Evolutionary conservation across 1,140 invertebrate species (phyloP), one percentile per base, ranked within the genome.

Genomic region (Dreissena polymorpha): DNA sequence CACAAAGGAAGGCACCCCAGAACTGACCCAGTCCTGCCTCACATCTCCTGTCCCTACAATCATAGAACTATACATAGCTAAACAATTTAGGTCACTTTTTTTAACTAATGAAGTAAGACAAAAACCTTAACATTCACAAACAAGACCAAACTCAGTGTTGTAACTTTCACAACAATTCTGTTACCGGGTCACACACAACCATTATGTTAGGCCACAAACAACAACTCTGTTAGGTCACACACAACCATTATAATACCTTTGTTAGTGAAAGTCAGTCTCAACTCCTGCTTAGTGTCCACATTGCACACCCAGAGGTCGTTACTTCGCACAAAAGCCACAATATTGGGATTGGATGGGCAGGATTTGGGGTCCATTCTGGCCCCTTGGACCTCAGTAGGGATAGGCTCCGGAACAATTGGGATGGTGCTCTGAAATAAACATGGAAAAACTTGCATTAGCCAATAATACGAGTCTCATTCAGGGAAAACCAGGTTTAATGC

Each of bases 1-100:
- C 0, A 99, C 97, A 93, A 99, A 99, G 12, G 97, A 98, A 0
- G 98, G 98, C 49, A 97, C 96, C 0, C 98, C 98, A 3, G 97
- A 97, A 90, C 96, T 97, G 0, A 97, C 91, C 16, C 89, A 97
- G 93, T 98, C 97, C 87, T 97, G 96, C 0, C 95, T 94, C 84
- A 97, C 57, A 51, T 63, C 78, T 21, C 78, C 85, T 7, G 82
- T 55, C 75, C 87, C 89, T 90, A 53, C 27, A 85, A 72, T 60
- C 39, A 51, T 12, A 25, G 25, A 39, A 21, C 14, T 3, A 68
- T 16, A n/a, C n/a, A n/a, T n/a, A n/a, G n/a, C n/a, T n/a, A n/a
- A n/a, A 63, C 60, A 39, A 39, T 5, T 39, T 39, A 39, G 39
- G 39, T 2, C 39, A 39, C 39, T 39, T 39, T 39, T 39, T 39